A percentile compares a stretch with the other conserved stretches of the same genome.
Evolutionary conservation across 2,888 invertebrate genomes (phyloP).

Genomic region (Euspilapteryx auroguttella): DNA sequence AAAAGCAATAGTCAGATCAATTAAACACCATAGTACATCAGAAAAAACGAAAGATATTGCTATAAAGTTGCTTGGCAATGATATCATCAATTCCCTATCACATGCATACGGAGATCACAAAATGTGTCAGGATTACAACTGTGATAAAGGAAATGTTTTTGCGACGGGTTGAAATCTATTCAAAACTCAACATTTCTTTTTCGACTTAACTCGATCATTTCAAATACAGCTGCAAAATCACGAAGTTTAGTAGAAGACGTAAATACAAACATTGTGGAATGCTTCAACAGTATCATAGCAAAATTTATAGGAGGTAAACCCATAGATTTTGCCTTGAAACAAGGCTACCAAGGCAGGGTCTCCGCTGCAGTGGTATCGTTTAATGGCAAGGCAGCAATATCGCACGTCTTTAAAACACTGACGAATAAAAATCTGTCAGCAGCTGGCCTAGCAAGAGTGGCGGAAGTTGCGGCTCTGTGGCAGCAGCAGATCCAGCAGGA

Average conservation of each 20-base stretch:
- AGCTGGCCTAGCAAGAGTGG: too few relatives aligned
- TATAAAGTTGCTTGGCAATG: conserved; percentile 4
- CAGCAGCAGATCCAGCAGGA: too few relatives aligned
- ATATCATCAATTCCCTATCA: conserved; percentile 8
- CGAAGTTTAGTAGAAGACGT: conserved; percentile 12
- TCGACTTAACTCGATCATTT: conserved; percentile 6
- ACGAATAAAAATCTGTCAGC: too few relatives aligned
- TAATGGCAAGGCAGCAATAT: too few relatives aligned
- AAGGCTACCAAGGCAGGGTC: conserved; percentile 16
- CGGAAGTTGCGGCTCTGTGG: too few relatives aligned
- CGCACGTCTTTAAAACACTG: too few relatives aligned
- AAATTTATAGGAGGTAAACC: conserved; percentile 19
- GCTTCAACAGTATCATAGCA: conserved; percentile 14
- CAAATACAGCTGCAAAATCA: conserved; percentile 6
- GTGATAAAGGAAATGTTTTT: conserved; percentile 6
- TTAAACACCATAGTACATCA: conserved; percentile 4
- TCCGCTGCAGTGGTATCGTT: conserved; percentile 15
- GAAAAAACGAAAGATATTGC: conserved; percentile 2
- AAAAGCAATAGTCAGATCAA: conserved; percentile 3
- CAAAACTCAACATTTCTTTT: conserved; percentile 7
- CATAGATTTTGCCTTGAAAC: conserved; percentile 14
- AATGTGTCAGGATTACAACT: conserved; percentile 9
- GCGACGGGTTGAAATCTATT: background rate
- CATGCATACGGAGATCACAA: conserved; percentile 15
- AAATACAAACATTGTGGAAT: conserved; percentile 15